Base-by-base conservation (phyloP, 1,140 invertebrate species). In the Pseudomyrmex concolor region DNA sequence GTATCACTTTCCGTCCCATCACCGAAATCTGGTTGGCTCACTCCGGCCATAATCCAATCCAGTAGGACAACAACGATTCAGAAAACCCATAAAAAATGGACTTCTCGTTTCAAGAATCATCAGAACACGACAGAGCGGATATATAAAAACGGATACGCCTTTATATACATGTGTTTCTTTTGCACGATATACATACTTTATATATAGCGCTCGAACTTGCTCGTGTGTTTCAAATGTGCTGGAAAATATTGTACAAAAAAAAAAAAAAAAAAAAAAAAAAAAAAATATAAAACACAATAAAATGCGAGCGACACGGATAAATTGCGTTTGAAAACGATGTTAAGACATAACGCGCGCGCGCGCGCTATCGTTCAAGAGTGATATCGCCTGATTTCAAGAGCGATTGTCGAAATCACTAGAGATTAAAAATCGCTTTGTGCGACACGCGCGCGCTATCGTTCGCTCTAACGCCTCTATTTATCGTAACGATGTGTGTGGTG, bases 391-490 rank as follows among this genome's bases (percentile, higher is more conserved):
- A 22, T 55, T 43, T 9, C 51, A 3, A 54, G 25, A 66, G 25
- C 50, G 48, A 43, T 1, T 55, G 73, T 22, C 17, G n/a, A 7
- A 7, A 17, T 7, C 34, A 17, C 12, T 80, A 45, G 15, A 59
- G 43, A 59, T 70, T 80, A 70, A 77, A 77, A 80, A 50, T 15
- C 57, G 22, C 59, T 70, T 80, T 59, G 50, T 43, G 34, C 19
- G 13, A 77, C 51, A 7, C 43, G 17, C 7, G 2, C 25, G 34
- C 34, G 34, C 34, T 34, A 34, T 34, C n/a, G 3, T 5, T 45
- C 12, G 34, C 2, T 59, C 10, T 54, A 54, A 76, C 43, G 15
- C n/a, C n/a, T 60, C 60, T n/a, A 34, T 74, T 54, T 51, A n/a
- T 12, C 12, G 25, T 17, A 25, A 48, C 45, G 2, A 12, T 22